These are phyloP conservation scores for Bombus cullumanus DNA, from an alignment of 1,140 invertebrate genomes.

Conservation along the genomic window DNA sequence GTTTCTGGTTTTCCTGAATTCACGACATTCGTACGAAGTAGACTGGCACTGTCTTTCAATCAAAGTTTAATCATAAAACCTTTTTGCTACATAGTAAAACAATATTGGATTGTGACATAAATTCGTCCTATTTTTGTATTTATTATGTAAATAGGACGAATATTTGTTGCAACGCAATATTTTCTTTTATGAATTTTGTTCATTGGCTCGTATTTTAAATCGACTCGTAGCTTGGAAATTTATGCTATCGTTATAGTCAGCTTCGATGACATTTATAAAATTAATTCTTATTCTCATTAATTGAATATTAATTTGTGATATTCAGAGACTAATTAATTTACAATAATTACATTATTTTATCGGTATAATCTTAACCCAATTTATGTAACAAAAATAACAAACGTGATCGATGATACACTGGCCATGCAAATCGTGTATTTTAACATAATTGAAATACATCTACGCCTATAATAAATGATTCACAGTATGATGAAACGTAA, in stretches of 20 bases:
- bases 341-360: not conserved
- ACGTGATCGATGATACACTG: not conserved
- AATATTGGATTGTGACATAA: not conserved
- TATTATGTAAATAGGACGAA: too few relatives aligned
- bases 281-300: too few relatives aligned
- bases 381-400: not conserved
- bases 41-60: not conserved
- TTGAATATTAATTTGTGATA: not conserved
- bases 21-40: not conserved
- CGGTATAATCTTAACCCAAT: not conserved
- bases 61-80: too few relatives aligned
- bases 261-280: too few relatives aligned
- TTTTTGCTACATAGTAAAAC: too few relatives aligned
- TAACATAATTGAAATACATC: not conserved
- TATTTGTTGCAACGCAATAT: too few relatives aligned
- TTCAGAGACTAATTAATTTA: not conserved
- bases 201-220: too few relatives aligned
- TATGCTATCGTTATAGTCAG: too few relatives aligned
- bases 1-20: slow-evolving; percentile 28
- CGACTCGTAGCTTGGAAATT: too few relatives aligned
- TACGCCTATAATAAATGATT: not conserved
- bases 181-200: too few relatives aligned
- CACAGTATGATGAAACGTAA: slow-evolving; percentile 8
- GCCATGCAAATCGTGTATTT: not conserved
- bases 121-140: not conserved